Conservation (phyloP, 2,113 vertebrate genomes). For the Pyrgilauda ruficollis region DNA sequence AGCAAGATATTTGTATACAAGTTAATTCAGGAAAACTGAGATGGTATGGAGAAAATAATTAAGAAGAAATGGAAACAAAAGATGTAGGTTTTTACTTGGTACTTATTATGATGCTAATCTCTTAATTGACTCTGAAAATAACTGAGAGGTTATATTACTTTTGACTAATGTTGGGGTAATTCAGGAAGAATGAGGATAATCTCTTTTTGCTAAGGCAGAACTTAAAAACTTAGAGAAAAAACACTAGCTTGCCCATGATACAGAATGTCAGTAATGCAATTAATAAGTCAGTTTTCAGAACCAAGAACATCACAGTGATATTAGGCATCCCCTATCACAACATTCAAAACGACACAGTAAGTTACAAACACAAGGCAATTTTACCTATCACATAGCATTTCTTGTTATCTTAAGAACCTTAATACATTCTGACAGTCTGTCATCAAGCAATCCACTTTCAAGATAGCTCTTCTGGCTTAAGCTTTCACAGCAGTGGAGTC, state of each 20-base stretch:
- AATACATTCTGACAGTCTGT: conserved; percentile 50
- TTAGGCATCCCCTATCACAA: neutral
- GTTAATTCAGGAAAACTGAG: neutral
- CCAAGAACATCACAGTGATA: neutral
- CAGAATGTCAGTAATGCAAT: neutral
- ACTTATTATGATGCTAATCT: neutral
- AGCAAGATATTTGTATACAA: neutral
- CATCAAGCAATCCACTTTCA: conserved; percentile 47
- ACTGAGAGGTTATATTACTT: neutral
- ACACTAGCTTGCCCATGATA: neutral
- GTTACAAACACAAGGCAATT: conserved; percentile 32
- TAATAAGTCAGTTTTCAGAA: conserved; percentile 20
- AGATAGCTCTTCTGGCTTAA: conserved; percentile 4
- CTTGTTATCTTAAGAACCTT: conserved; percentile 35
- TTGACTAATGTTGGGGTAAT: neutral
- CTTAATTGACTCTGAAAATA: neutral
- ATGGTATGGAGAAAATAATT: neutral
- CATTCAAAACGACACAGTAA: conserved; percentile 15
- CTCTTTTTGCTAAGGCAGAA: neutral
- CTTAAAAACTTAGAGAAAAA: neutral
- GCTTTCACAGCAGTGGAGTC: conserved; percentile 28
- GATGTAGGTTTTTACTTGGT: neutral
- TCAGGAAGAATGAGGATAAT: neutral
- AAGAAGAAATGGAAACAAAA: neutral
- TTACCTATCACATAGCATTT: conserved; percentile 36